Conservation (phyloP, 2,797 vertebrate genomes). For the Atherinosoma microstoma region DNA sequence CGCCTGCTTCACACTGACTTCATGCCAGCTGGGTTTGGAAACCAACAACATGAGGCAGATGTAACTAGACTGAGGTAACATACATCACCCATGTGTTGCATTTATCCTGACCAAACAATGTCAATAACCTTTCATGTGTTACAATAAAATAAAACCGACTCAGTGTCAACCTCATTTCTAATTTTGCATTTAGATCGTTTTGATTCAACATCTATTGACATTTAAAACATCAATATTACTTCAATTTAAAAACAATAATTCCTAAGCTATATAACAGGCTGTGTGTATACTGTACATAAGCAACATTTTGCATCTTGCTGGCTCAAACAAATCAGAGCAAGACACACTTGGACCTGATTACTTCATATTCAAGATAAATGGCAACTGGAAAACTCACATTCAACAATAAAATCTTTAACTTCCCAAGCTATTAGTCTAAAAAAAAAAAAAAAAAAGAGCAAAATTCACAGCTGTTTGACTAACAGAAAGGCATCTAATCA, state of each 20-base stretch:
- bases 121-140: conserved; percentile 12
- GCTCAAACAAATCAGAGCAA: conserved; percentile 35
- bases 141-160: conserved; percentile 23
- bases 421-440: conserved; percentile 11
- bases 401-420: conserved; percentile 47
- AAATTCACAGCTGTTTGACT: conserved; percentile 1
- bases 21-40: conserved; percentile 52
- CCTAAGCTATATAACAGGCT: neutral
- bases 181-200: conserved; percentile 1
- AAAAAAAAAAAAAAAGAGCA: neutral
- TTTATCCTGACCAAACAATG: conserved; percentile 34
- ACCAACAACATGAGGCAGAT: conserved; percentile 46
- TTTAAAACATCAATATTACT: conserved; percentile 26
- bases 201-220: conserved; percentile 18
- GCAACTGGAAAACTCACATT: conserved; percentile 17
- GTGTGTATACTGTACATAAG: neutral
- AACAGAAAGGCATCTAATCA: conserved; percentile 32
- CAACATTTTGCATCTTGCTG: conserved; percentile 18
- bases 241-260: conserved; percentile 11
- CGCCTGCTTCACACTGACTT: conserved; percentile 34
- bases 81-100: conserved; percentile 22
- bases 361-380: conserved; percentile 11
- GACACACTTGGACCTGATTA: conserved; percentile 19
- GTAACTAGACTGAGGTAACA: conserved; percentile 36
- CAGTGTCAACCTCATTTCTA: conserved; percentile 1